Evolutionary conservation across 2,113 vertebrate genomes (phyloP), one percentile per base, ranked within the genome.

Genomic region (Lanius ludovicianus): DNA sequence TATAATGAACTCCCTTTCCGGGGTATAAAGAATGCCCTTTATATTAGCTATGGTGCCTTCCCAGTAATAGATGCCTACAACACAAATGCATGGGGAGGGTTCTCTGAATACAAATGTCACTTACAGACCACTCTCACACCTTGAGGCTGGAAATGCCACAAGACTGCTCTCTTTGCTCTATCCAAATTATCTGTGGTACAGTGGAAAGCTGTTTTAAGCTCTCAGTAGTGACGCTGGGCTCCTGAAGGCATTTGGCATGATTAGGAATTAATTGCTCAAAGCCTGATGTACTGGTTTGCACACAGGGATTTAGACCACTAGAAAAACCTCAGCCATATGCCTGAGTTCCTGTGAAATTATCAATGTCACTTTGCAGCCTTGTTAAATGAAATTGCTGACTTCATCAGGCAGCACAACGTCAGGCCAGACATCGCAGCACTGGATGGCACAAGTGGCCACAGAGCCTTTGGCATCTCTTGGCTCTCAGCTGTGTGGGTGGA

Each of bases 251-350:
- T 90, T 89, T 22, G 46, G 88, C 56, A 79, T 50, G 49, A 95
- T 96, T 92, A 93, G 69, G 69, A 95, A 96, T 94, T 95, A 96
- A 96, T 87, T 94, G 83, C 92, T 84, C 94, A 96, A 93, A 94
- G 76, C 92, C 88, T 79, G 65, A 90, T 39, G 76, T 64, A 74
- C 68, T 56, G 83, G 68, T 75, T 81, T 93, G 83, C 76, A 71
- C 28, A 10, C 5, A 10, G 76, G 76, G 83, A 95, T 95, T 96
- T 64, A 88, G 37, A 82, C n/a, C 0, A 0, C 68, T 84, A 75
- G 85, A 88, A 88, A 95, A 95, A 75, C 50, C 86, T 92, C 91
- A 89, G 75, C 35, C 82, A 41, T 79, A 84, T 81, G 73, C 47
- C 41, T 33, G 63, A 78, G 23, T 64, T 90, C 62, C 64, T 89